These are phyloP conservation scores for Remorina albescens DNA, from an alignment of 2,797 vertebrate species.

Conservation along the genomic window DNA sequence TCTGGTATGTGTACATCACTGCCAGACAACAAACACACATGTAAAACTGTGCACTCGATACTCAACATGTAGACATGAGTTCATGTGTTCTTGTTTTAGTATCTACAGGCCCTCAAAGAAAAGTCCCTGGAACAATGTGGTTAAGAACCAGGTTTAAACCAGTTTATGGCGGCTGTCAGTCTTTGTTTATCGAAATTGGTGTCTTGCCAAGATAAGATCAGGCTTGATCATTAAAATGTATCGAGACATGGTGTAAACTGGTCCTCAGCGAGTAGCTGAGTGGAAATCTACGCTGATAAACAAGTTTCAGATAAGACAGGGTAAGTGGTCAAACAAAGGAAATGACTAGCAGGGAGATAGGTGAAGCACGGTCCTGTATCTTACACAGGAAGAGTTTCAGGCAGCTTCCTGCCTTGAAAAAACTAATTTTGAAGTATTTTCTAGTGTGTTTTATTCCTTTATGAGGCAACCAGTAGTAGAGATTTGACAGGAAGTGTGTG, in stretches of 20 bases:
- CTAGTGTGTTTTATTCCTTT: not conserved
- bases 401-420: not conserved
- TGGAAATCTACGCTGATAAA: not conserved
- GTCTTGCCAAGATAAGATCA: no score
- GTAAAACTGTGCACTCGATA: not conserved
- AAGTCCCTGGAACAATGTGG: not conserved
- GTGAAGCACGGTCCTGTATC: no score
- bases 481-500: slow-evolving; percentile 10
- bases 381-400: not conserved
- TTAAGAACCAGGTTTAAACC: no score
- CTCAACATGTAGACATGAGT: not conserved
- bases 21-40: slow-evolving; percentile 36
- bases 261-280: not conserved
- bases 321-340: slow-evolving; percentile 2
- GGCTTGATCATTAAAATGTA: no score
- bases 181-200: not conserved
- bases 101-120: not conserved
- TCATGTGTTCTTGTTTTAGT: slow-evolving; percentile 4
- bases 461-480: not conserved
- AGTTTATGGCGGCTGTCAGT: not conserved
- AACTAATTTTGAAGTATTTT: not conserved
- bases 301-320: not conserved
- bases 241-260: no score
- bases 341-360: not conserved
- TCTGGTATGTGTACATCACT: slow-evolving; percentile 24